These are phyloP conservation scores for Myopa tessellatipennis DNA, from an alignment of 2,888 invertebrate genomes.

Conservation along the genomic window DNA sequence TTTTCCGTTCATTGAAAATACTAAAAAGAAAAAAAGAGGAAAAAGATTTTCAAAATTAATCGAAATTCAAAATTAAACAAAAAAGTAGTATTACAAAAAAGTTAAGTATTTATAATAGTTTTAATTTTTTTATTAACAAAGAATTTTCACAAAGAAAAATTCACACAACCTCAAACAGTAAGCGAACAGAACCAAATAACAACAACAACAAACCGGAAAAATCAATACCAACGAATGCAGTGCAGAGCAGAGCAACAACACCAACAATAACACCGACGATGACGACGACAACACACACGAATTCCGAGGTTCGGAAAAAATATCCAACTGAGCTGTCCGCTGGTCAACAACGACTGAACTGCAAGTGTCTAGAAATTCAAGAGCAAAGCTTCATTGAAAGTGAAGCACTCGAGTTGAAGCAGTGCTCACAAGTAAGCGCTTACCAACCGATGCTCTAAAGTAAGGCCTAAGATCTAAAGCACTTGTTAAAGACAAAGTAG, in stretches of 20 bases:
- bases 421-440: too few species aligned
- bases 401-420: too few species aligned
- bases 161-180: too few species aligned
- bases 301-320: constrained; percentile 18
- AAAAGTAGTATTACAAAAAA: not conserved
- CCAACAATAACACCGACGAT: not conserved
- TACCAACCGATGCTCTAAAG: too few species aligned
- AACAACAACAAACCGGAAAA: constrained; percentile 9
- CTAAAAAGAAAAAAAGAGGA: constrained; percentile 54
- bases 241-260: not conserved
- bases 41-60: not conserved
- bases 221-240: constrained; percentile 8
- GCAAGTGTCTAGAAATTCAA: constrained; percentile 35
- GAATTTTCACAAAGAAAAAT: too few species aligned
- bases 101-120: too few species aligned
- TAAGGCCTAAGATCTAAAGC: too few species aligned
- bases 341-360: constrained; percentile 56
- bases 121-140: too few species aligned
- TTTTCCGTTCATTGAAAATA: constrained; percentile 67
- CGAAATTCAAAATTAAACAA: not conserved
- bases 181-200: not conserved
- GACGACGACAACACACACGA: constrained; percentile 9
- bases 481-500: too few species aligned
- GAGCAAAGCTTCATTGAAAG: not conserved
- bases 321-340: constrained; percentile 41